Evolutionary conservation across 2,113 vertebrate species (phyloP), one percentile per base, ranked within the genome.

Genomic region (Solenodon paradoxus): DNA sequence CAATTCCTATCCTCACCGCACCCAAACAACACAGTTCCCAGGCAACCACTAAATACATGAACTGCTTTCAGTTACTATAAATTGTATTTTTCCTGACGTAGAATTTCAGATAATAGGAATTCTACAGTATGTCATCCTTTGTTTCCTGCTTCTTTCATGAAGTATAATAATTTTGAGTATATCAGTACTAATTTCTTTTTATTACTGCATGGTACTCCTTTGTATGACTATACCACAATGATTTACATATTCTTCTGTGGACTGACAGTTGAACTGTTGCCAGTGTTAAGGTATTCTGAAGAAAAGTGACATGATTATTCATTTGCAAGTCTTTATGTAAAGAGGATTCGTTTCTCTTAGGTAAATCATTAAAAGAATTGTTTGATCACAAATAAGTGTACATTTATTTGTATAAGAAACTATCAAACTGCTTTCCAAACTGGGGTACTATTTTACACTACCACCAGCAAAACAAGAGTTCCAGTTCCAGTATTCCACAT

Each of bases 101-200:
- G 42, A 95, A 83, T 63, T 77, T 94, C 42, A 53, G 64, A 32
- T 74, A 40, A 66, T 88, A 88, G 24, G 30, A 92, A 75, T 63
- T 51, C 30, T 79, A 17, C 17, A 74, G 22, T 38, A 20, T 30
- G 11, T 40, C 90, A 61, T 30, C 7, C 38, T 86, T 69, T 81
- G 61, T 61, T 59, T 74, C 63, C 84, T 30, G 13, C 59, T 84
- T 89, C 35, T 61, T 49, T 35, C 57, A 74, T 38, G 24, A 11
- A 83, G 15, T 16, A 19, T 40, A 40, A 42, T n/a, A 47, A 20
- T 35, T 11, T 53, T 69, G 45, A 81, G 11, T 63, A 2, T 61
- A 77, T 61, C n/a, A 53, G 17, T 53, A 92, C n/a, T n/a, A n/a
- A 49, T 42, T 32, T 69, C 22, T 90, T 92, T 89, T 86, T 69